Base-by-base conservation (phyloP, 2,113 vertebrate genomes). In the Dipodomys stephensi region DNA sequence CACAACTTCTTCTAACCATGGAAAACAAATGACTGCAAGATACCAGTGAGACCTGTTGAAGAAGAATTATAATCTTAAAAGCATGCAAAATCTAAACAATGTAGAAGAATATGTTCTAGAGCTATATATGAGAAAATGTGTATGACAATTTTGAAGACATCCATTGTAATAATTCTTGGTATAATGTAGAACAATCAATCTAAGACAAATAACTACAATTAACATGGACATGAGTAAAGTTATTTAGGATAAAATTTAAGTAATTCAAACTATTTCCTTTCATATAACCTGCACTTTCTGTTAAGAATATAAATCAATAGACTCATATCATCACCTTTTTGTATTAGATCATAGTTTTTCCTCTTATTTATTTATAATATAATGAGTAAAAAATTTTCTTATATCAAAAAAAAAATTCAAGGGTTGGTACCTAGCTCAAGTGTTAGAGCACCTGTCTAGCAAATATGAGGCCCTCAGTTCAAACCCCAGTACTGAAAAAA, bases 11-110 rank as follows among this genome's bases (percentile, higher is more conserved):
- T 99, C 98, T 97, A 99, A 89, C 96, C 99, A 99, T 30, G 99
- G 99, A 96, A 99, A 99, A 97, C 99, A 99, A 96, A 99, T 99
- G 39, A 99, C 98, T 90, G 99, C 99, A 90, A 99, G 98, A 97
- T 99, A 99, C 99, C 99, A 99, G 94, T 99, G 99, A 97, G 99
- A 98, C 97, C 99, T 99, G 95, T 64, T 88, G 60, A 89, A 87
- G 83, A 94, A 95, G 72, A 91, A 94, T 72, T 67, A 62, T 20
- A 83, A 64, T 82, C 30, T 93, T 95, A 94, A 60, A 85, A 91
- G 87, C 32, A 79, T 19, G 53, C 13, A 83, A 83, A 92, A 90
- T 74, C 39, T 62, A 79, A 91, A 91, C 25, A 90, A 53, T 35
- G 18, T 2, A 65, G 2, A 85, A 85, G 57, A 95, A 82, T 71